Evolutionary conservation across 2,888 invertebrate genomes (phyloP), one percentile per base, ranked within the genome.

Genomic region (Tiliacea aurago): DNA sequence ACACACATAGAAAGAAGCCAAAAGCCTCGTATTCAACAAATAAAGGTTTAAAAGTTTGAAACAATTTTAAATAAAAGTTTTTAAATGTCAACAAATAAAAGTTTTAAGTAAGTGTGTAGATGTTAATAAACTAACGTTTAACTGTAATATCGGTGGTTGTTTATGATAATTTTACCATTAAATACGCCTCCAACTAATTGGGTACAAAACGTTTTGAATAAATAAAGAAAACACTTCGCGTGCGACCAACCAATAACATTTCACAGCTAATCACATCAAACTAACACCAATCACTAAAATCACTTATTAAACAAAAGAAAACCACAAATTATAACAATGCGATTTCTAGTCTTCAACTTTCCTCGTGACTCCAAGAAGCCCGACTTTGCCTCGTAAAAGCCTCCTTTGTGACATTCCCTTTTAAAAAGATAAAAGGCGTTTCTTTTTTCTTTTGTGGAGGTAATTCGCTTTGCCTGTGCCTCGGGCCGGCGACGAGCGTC

Each of bases 351-450:
- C 18, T 23, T 58, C 59, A 71, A 72, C 75, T 72, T 66, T 33
- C 11, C 23, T 59, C 47, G 53, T 51, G 53, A 70, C 49, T 71
- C 58, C 66, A 71, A 80, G 68, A 68, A 68, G 53, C 43, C 49
- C 47, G 37, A 45, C 67, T 65, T 75, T 84, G 58, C 45, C 53
- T 47, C 80, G 71, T 76, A 78, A 79, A 84, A 81, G 69, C 64
- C 55, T 33, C 70, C 71, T 76, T 86, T 82, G 85, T 76, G 64
- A 70, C 80, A 58, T 69, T 82, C 70, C 28, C 58, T 78, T 75
- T 78, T 73, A 61, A 80, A 82, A 86, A 85, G 80, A 84, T 86
- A 83, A 84, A 85, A 86, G 71, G 51, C 81, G 73, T 81, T 79
- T 70, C 73, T 70, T 55, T 80, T n/a, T 47, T 62, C 80, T 78